Conservation (phyloP, 2,888 invertebrate genomes). For the Synergus umbraculus region DNA sequence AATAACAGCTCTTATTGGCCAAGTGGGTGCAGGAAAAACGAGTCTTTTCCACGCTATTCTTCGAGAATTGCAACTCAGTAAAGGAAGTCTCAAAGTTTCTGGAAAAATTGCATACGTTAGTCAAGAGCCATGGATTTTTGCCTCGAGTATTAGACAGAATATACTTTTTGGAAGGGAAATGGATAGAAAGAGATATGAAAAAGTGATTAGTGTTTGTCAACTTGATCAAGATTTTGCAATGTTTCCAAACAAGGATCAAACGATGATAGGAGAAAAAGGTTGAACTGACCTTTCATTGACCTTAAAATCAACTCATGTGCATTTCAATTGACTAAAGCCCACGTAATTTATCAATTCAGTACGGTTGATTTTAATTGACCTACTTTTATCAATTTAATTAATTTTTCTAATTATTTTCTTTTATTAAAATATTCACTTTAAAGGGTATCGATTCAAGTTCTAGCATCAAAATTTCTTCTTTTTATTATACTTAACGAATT, state of each 20-base stretch:
- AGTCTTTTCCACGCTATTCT: slow-evolving; percentile 80
- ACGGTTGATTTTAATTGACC: too few species aligned
- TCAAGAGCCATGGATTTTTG: slow-evolving; percentile 91
- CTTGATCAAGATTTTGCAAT: slow-evolving; percentile 87
- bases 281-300: neutral
- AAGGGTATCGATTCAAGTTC: too few species aligned
- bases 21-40: slow-evolving; percentile 84
- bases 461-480: too few species aligned
- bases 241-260: slow-evolving; percentile 85
- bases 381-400: too few species aligned
- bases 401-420: too few species aligned
- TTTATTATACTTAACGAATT: too few species aligned
- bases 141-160: slow-evolving; percentile 83
- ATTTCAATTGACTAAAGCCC: neutral
- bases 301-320: neutral
- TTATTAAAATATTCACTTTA: too few species aligned
- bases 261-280: slow-evolving; percentile 85
- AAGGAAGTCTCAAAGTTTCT: slow-evolving; percentile 81
- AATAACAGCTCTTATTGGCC: slow-evolving; percentile 82
- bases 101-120: slow-evolving; percentile 87
- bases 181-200: slow-evolving; percentile 72
- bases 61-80: slow-evolving; percentile 83
- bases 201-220: slow-evolving; percentile 83
- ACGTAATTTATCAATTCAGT: neutral
- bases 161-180: slow-evolving; percentile 75